Evolutionary conservation across 2,797 vertebrate genomes (phyloP).

Genomic region (Taeniopygia guttata): DNA sequence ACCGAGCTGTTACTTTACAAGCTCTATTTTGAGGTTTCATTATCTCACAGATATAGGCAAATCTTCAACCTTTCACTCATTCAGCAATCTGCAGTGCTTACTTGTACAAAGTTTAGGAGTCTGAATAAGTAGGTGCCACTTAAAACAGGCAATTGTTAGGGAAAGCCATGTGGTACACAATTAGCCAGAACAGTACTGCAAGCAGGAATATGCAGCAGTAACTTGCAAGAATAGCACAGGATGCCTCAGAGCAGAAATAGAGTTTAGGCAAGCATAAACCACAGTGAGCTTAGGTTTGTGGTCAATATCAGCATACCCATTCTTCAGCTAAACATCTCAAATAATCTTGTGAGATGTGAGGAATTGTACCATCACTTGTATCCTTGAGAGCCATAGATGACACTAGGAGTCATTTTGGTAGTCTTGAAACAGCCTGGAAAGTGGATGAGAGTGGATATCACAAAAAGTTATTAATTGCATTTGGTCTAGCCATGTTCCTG

Average conservation of each 20-base stretch:
- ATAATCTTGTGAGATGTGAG: not conserved
- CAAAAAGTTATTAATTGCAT: not conserved
- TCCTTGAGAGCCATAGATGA: not conserved
- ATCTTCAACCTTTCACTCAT: slow-evolving; percentile 47
- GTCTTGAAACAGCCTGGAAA: not conserved
- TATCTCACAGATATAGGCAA: slow-evolving; percentile 39
- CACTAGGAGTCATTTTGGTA: not conserved
- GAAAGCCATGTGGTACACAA: not conserved
- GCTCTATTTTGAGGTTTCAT: slow-evolving; percentile 42
- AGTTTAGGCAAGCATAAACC: not conserved
- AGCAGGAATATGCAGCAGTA: not conserved
- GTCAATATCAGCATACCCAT: not conserved
- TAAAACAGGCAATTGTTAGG: not conserved
- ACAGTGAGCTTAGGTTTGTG: not conserved
- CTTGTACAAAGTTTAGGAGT: not conserved
- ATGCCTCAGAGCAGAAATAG: not conserved
- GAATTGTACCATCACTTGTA: not conserved
- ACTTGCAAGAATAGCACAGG: not conserved
- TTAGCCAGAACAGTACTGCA: not conserved
- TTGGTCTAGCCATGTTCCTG: not conserved
- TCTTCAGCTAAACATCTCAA: not conserved
- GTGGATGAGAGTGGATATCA: not conserved
- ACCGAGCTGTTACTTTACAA: slow-evolving; percentile 2
- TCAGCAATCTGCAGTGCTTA: slow-evolving; percentile 24
- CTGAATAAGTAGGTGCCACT: not conserved